Percentiles rank a stretch among this genome's conserved stretches.
These are phyloP conservation scores for Odontophorus gujanensis DNA, from an alignment of 2,113 vertebrate genomes.

Conservation along the genomic window DNA sequence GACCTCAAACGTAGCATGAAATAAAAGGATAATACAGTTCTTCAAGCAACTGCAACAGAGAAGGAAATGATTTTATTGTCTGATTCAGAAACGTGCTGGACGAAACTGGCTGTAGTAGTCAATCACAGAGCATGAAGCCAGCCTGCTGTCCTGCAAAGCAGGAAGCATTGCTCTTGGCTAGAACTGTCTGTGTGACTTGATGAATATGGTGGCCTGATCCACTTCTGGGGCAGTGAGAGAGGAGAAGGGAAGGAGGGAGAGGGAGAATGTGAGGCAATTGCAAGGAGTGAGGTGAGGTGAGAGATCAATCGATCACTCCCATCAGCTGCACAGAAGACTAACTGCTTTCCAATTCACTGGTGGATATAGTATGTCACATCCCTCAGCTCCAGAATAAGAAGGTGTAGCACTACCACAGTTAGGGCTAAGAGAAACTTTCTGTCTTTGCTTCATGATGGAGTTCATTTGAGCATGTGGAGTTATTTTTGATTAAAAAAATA, in stretches of 20 bases:
- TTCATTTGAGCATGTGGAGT: neutral
- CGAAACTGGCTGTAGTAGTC: neutral
- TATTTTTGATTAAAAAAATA: neutral
- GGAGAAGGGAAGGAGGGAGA: neutral
- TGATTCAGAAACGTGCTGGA: neutral
- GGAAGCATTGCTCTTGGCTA: neutral
- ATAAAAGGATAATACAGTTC: neutral
- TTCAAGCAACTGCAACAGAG: neutral
- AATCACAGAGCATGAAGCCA: neutral
- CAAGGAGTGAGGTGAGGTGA: neutral
- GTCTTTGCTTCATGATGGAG: neutral
- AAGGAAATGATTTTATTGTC: neutral
- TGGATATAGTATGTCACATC: constrained; percentile 12
- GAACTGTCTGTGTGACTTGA: neutral
- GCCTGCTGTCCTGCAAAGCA: neutral
- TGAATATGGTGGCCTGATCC: neutral
- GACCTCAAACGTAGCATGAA: neutral
- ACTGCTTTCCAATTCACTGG: constrained; percentile 55
- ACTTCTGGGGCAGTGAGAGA: neutral
- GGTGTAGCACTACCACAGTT: neutral
- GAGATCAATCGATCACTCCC: neutral
- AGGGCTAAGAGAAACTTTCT: neutral
- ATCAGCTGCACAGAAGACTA: constrained; percentile 28
- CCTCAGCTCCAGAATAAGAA: neutral
- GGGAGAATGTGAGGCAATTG: neutral